A percentile compares a stretch with the other conserved stretches of the same genome.
Conservation (phyloP, 2,113 vertebrate species). For the Ariopsis seemanni region DNA sequence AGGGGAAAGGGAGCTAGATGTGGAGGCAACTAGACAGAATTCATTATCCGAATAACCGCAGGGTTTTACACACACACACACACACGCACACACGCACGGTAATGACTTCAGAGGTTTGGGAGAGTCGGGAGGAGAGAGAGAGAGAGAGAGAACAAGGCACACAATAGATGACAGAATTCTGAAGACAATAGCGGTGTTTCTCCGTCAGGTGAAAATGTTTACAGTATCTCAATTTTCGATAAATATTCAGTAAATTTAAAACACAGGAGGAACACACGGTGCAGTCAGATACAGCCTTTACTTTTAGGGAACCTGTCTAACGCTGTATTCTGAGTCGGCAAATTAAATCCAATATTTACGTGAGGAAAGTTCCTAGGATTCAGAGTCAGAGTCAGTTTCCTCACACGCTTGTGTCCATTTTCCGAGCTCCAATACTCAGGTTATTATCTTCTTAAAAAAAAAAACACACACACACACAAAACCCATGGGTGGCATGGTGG, state of each 20-base stretch:
- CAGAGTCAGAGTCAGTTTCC: background rate
- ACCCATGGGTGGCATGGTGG: too few species aligned
- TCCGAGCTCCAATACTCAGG: background rate
- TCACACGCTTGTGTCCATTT: background rate
- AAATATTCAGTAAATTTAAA: background rate
- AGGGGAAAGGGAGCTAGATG: constrained; percentile 49
- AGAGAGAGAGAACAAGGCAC: constrained; percentile 23
- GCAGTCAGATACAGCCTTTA: background rate
- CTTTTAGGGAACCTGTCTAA: background rate
- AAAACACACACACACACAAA: too few species aligned
- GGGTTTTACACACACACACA: constrained; percentile 62
- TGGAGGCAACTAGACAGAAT: constrained; percentile 88
- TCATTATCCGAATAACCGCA: constrained; percentile 91
- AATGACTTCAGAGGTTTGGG: constrained; percentile 91
- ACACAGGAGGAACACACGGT: background rate
- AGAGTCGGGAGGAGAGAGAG: constrained; percentile 45
- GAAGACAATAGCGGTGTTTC: background rate
- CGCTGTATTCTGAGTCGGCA: background rate
- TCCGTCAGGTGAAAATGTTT: background rate
- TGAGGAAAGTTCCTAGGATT: background rate
- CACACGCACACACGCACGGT: constrained; percentile 61
- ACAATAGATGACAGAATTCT: constrained; percentile 5
- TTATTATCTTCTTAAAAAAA: background rate
- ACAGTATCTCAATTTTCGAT: background rate
- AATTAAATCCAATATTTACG: background rate